These are phyloP conservation scores for Myotis lucifugus DNA, from an alignment of 2,113 vertebrate genomes.

Conservation along the genomic window DNA sequence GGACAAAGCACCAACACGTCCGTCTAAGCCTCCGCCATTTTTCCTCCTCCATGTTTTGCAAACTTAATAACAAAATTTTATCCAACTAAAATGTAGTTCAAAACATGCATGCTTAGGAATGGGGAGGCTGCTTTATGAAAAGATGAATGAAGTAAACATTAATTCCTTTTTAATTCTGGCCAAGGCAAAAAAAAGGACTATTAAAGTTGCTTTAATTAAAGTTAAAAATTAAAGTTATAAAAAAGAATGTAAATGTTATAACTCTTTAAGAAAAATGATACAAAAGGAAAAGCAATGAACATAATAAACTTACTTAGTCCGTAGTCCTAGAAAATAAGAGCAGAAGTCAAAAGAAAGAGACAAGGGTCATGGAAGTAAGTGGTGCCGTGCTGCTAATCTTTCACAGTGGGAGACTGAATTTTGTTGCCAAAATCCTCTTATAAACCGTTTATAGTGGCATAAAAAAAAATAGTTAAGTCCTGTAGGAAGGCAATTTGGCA, in stretches of 20 bases:
- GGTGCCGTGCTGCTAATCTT: background rate
- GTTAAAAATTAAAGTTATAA: background rate
- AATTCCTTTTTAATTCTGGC: background rate
- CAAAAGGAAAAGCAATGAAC: background rate
- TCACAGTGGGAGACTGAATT: background rate
- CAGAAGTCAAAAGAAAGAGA: background rate
- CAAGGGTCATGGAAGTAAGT: background rate
- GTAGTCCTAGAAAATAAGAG: background rate
- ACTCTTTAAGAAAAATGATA: background rate
- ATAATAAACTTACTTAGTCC: background rate
- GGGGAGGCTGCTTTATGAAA: background rate
- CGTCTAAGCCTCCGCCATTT: too few species aligned
- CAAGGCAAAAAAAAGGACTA: background rate
- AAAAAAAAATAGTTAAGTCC: background rate
- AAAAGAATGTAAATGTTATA: background rate
- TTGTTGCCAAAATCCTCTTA: background rate
- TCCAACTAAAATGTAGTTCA: background rate
- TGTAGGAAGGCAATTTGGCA: background rate
- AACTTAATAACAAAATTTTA: constrained; percentile 22
- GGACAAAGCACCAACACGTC: too few species aligned
- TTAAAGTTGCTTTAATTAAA: constrained; percentile 43
- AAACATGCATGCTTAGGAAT: background rate
- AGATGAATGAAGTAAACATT: background rate
- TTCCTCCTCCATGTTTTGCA: background rate
- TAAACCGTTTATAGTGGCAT: background rate